Evolutionary conservation across 2,113 vertebrate species (phyloP), one percentile per base, ranked within the genome.

Genomic region (Callionymus lyra): DNA sequence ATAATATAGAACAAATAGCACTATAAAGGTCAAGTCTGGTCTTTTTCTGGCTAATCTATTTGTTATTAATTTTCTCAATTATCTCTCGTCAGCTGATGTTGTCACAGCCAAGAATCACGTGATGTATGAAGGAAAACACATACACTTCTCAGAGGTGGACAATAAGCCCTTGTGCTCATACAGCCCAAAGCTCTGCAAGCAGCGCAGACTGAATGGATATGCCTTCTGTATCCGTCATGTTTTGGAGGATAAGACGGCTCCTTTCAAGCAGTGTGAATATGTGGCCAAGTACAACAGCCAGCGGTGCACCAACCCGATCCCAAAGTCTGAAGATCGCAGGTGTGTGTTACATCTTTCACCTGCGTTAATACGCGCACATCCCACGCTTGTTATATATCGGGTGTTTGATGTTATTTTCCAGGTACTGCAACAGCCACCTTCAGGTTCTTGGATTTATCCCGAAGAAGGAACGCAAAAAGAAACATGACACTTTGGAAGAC

Each of bases 41-140:
- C n/a, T n/a, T n/a, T n/a, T n/a, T n/a, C n/a, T n/a, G n/a, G 12
- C 42, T 31, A 31, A 12, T 58, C 19, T 53, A 59, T 12, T 61
- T 47, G 68, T 51, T 63, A 14, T 53, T 42, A 12, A 41, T 68
- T 59, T 64, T 52, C 61, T 62, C 58, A 47, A 60, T 12, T 82
- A 85, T 67, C 56, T 75, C 51, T 72, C 78, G 83, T 88, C 90
- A 99, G 95, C 95, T 97, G 91, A 99, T 98, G 94, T 97, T 94
- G 89, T 90, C 94, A 92, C 91, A 91, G 86, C 93, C 91, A 89
- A 90, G 93, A 93, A 89, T 93, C 92, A 97, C 94, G 94, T 99
- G 93, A 99, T 99, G 95, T 99, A 94, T 88, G 94, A 99, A 93
- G 95, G 95, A 89, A 99, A 98, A 98, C 95, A 99, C 89, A 99